phyloP scores from a whole-genome alignment of 2,888 invertebrate genomes.

The Drosophila anomalata region DNA sequence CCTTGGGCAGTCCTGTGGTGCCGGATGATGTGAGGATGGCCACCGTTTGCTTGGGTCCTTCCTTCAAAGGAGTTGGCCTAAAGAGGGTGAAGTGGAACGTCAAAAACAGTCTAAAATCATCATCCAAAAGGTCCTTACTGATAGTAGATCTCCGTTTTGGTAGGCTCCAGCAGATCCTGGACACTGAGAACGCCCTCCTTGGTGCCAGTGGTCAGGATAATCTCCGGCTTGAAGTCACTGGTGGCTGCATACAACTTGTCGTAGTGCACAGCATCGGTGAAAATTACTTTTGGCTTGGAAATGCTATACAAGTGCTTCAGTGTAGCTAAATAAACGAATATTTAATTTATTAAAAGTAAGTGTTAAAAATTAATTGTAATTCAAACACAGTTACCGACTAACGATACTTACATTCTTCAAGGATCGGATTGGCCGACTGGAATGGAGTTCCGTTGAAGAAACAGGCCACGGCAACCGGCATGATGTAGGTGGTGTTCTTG shows the following conservation, averaged over 20 bases:
- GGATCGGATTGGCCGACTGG: conserved; percentile 63
- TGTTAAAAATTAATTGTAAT: not conserved
- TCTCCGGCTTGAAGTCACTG: conserved; percentile 48
- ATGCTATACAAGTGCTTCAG: conserved; percentile 43
- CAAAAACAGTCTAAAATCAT: not conserved
- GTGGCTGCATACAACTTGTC: conserved; percentile 50
- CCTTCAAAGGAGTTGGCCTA: conserved; percentile 48
- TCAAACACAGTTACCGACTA: not conserved
- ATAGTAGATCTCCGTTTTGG: conserved; percentile 52
- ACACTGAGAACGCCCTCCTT: conserved; percentile 45
- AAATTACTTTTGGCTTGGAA: conserved; percentile 66
- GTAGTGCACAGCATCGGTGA: conserved; percentile 62
- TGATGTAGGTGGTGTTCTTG: conserved; percentile 57
- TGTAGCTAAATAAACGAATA: conserved; percentile 4
- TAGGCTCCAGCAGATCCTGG: conserved; percentile 49
- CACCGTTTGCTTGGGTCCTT: conserved; percentile 56
- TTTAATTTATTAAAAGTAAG: not conserved
- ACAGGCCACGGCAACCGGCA: conserved; percentile 61
- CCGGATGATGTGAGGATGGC: conserved; percentile 73
- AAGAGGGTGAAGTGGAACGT: not conserved
- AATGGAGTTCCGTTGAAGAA: conserved; percentile 63
- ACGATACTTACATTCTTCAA: conserved; percentile 54
- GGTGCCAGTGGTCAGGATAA: conserved; percentile 44
- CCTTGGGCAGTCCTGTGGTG: conserved; percentile 71
- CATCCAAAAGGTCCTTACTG: conserved; percentile 31